Percentiles rank a stretch among this genome's conserved stretches.
These are phyloP conservation scores for Dissostichus mawsoni DNA, from an alignment of 2,113 vertebrate species.

Conservation along the genomic window DNA sequence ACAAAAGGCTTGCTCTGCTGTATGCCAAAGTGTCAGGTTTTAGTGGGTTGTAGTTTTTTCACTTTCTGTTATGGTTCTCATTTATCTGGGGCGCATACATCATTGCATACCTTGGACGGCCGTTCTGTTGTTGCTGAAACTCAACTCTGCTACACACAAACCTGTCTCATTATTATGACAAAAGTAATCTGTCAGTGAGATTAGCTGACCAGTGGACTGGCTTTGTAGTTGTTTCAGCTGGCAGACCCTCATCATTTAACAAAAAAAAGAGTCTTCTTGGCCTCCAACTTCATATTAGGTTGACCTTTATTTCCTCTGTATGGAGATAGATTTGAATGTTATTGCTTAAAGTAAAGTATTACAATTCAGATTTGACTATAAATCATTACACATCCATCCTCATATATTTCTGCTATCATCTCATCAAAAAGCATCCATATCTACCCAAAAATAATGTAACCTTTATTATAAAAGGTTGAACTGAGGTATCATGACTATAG, in stretches of 20 bases:
- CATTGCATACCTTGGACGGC: constrained; percentile 57
- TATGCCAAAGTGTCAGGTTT: constrained; percentile 20
- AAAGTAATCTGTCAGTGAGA: constrained; percentile 70
- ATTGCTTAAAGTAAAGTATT: background rate
- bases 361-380: background rate
- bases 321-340: constrained; percentile 1
- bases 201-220: constrained; percentile 51
- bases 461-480: background rate
- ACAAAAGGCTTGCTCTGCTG: constrained; percentile 4
- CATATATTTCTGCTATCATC: background rate
- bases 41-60: constrained; percentile 33
- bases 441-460: background rate
- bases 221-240: constrained; percentile 55
- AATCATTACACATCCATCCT: background rate
- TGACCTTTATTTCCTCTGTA: constrained; percentile 31
- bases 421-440: background rate
- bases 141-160: constrained; percentile 54
- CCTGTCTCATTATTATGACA: constrained; percentile 71
- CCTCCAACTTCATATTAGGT: constrained; percentile 11
- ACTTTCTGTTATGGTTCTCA: constrained; percentile 40
- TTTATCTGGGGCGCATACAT: constrained; percentile 37
- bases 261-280: constrained; percentile 22
- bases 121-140: constrained; percentile 61
- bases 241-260: constrained; percentile 34
- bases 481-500: background rate